Evolutionary conservation across 2,113 vertebrate species (phyloP), one percentile per base, ranked within the genome.

Genomic region (Cynopterus brachyotis): DNA sequence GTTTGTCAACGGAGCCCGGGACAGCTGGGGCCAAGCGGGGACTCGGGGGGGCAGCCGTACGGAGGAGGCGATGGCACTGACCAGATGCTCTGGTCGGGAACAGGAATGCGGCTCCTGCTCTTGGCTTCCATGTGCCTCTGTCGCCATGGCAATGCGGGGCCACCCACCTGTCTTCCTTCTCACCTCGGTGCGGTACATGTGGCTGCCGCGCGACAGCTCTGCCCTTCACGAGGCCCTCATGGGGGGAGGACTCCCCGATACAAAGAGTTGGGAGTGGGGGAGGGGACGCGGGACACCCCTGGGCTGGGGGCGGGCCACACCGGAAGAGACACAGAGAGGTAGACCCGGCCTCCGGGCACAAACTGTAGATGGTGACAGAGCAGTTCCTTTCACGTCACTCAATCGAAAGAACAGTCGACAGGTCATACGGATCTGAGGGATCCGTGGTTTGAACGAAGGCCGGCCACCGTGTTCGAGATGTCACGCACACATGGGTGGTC

Each of bases 1-100:
- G 91, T 97, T 97, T 95, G 95, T 97, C 97, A 98, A 83, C 87
- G 90, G 84, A 91, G 87, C 89, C 78, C 88, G 86, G 78, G 87
- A 92, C 96, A 94, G 94, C 88, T 69, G 88, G 73, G 95, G 72
- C 95, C 79, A 76, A 37, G 76, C 50, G 76, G 30, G 9, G 22
- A 83, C 94, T 81, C 80, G 24, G 35, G 35, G 76, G 47, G 72
- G 53, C 87, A 88, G 92, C 83, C 42, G 94, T 57, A 69, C 84
- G 89, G 80, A 53, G 19, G 42, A 20, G 10, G 88, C 3, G 2
- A 17, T 83, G 85, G 91, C 93, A 53, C 85, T 86, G 78, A 82
- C 75, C 95, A 85, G 94, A 85, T 92, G 95, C 94, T 89, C n/a
- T n/a, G n/a, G 20, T 90, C 87, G 47, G 72, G 96, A 96, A 62